phyloP scores from a whole-genome alignment of 2,113 vertebrate species.

The Neogobius melanostomus region DNA sequence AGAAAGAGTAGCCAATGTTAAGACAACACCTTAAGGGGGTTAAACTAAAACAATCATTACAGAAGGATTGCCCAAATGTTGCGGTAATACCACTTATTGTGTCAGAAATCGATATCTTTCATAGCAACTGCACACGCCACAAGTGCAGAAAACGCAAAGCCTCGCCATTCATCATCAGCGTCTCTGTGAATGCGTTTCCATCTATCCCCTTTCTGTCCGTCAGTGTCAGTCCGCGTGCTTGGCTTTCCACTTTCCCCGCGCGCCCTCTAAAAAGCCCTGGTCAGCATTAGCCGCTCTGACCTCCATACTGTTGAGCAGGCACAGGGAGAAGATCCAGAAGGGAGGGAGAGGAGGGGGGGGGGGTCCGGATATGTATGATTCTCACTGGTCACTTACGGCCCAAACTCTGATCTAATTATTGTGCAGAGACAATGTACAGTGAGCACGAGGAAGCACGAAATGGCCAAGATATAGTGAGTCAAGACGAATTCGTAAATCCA shows the following conservation, averaged over 20 bases:
- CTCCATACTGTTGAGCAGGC: constrained; percentile 51
- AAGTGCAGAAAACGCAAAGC: constrained; percentile 20
- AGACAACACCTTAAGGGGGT: too few relatives aligned
- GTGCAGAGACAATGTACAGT: constrained; percentile 38
- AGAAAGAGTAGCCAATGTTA: too few relatives aligned
- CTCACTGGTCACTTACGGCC: constrained; percentile 62
- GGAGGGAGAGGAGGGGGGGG: constrained; percentile 40
- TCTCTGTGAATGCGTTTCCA: constrained; percentile 14
- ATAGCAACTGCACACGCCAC: constrained; percentile 1
- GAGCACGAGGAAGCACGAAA: constrained; percentile 49
- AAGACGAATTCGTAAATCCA: constrained; percentile 55
- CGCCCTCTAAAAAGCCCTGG: constrained; percentile 52
- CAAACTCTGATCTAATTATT: constrained; percentile 65
- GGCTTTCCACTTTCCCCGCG: constrained; percentile 23
- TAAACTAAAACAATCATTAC: too few relatives aligned
- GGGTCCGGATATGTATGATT: constrained; percentile 60
- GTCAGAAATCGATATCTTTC: neutral
- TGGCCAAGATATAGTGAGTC: constrained; percentile 39
- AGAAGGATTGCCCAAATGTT: too few relatives aligned
- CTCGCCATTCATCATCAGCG: constrained; percentile 12
- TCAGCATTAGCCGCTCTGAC: constrained; percentile 65
- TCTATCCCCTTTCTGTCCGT: constrained; percentile 29
- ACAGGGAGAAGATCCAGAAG: constrained; percentile 40
- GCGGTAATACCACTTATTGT: too few relatives aligned
- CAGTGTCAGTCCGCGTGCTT: constrained; percentile 32